These are phyloP conservation scores for Calyptomena viridis DNA, from an alignment of 2,113 vertebrate genomes.

Conservation along the genomic window DNA sequence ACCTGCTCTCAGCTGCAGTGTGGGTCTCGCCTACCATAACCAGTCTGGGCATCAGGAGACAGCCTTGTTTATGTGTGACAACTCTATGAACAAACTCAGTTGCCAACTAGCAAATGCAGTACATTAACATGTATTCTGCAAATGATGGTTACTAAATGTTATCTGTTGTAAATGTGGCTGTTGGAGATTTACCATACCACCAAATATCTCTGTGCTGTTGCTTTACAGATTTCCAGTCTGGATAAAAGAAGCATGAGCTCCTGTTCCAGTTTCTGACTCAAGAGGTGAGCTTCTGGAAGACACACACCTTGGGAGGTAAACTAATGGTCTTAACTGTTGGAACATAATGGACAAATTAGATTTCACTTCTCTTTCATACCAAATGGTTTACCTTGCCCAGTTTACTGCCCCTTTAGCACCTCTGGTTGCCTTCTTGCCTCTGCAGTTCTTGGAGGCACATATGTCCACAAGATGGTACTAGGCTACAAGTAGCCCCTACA, in stretches of 20 bases:
- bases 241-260: background rate
- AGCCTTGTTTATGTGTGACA: background rate
- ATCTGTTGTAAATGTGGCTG: background rate
- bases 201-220: background rate
- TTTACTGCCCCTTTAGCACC: background rate
- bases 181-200: background rate
- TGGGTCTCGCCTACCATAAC: background rate
- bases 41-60: background rate
- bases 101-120: background rate
- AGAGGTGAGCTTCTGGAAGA: background rate
- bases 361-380: background rate
- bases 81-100: background rate
- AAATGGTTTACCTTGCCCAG: background rate
- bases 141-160: background rate
- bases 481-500: slow-evolving; percentile 18
- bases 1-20: background rate
- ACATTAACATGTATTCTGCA: background rate
- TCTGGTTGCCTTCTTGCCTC: background rate
- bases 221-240: background rate
- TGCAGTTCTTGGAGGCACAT: background rate
- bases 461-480: slow-evolving; percentile 57
- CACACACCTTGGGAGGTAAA: background rate
- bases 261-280: background rate
- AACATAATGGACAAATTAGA: background rate
- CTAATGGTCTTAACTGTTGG: background rate